phyloP scores from a whole-genome alignment of 2,888 invertebrate species.

The Holacanthella duospinosa region DNA sequence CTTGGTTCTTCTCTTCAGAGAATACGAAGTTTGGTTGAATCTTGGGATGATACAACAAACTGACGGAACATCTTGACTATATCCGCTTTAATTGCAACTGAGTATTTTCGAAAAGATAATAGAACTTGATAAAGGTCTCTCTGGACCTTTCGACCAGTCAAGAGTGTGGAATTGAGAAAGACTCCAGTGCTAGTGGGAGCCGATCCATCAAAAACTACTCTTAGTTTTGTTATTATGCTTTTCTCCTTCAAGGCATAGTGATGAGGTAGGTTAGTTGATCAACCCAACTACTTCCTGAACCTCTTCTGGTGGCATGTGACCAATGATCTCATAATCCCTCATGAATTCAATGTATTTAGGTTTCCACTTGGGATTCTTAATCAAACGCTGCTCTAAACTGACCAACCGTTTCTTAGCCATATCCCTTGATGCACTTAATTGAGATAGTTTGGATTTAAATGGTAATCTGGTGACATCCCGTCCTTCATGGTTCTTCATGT shows the following conservation, averaged over 20 bases:
- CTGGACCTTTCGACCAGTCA: slow-evolving; percentile 37
- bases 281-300: slow-evolving; percentile 2
- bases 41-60: slow-evolving; percentile 25
- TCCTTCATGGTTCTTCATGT: slow-evolving; percentile 5
- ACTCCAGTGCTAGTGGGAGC: slow-evolving; percentile 27
- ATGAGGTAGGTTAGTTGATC: slow-evolving; percentile 38
- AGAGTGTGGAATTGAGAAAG: slow-evolving; percentile 37
- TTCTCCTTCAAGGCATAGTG: slow-evolving; percentile 34
- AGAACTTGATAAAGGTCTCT: slow-evolving; percentile 35
- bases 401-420: background rate
- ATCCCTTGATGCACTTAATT: background rate
- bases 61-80: slow-evolving; percentile 39
- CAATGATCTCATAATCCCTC: slow-evolving; percentile 25
- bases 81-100: slow-evolving; percentile 36
- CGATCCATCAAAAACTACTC: slow-evolving; percentile 39
- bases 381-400: background rate
- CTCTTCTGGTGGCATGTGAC: slow-evolving; percentile 27
- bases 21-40: slow-evolving; percentile 38
- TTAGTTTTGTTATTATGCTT: slow-evolving; percentile 37
- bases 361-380: background rate
- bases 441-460: background rate
- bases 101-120: slow-evolving; percentile 36
- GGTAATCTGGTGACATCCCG: slow-evolving; percentile 14
- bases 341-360: slow-evolving; percentile 26
- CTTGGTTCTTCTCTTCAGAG: slow-evolving; percentile 38